A percentile compares a stretch with the other conserved stretches of the same genome.
Conservation (phyloP, 2,113 vertebrate species). For the Pluvianellus socialis region DNA sequence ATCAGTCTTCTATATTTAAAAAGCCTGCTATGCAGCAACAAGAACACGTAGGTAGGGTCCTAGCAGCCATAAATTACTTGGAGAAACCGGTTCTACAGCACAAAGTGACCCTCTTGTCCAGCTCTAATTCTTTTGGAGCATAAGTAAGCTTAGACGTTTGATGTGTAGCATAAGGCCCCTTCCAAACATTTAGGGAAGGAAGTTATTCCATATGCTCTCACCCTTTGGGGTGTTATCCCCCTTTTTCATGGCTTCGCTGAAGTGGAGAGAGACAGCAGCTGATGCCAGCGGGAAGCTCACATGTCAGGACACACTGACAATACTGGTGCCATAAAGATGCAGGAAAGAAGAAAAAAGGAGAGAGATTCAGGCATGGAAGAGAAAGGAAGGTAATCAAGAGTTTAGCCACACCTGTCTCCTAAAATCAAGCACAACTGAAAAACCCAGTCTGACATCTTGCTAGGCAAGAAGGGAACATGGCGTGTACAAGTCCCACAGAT, state of each 20-base stretch:
- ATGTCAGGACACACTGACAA: background rate
- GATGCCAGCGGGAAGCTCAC: background rate
- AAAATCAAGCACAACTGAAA: background rate
- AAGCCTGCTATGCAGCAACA: background rate
- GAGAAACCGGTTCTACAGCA: background rate
- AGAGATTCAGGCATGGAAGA: background rate
- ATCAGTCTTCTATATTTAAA: background rate
- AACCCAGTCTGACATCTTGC: background rate
- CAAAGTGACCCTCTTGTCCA: background rate
- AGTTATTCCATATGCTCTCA: background rate
- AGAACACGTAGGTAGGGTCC: background rate
- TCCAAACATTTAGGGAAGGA: background rate
- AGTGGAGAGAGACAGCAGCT: background rate
- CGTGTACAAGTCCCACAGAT: no score
- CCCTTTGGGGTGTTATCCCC: background rate
- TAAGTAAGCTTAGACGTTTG: background rate
- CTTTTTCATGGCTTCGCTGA: background rate
- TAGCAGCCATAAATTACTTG: background rate
- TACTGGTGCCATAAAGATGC: background rate
- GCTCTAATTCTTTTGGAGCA: background rate
- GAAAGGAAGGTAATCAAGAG: background rate
- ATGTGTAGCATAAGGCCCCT: background rate
- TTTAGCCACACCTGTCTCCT: background rate
- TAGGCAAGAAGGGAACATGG: background rate
- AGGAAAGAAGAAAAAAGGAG: background rate